phyloP scores from a whole-genome alignment of 2,888 invertebrate species.

The Microchrysa polita region DNA sequence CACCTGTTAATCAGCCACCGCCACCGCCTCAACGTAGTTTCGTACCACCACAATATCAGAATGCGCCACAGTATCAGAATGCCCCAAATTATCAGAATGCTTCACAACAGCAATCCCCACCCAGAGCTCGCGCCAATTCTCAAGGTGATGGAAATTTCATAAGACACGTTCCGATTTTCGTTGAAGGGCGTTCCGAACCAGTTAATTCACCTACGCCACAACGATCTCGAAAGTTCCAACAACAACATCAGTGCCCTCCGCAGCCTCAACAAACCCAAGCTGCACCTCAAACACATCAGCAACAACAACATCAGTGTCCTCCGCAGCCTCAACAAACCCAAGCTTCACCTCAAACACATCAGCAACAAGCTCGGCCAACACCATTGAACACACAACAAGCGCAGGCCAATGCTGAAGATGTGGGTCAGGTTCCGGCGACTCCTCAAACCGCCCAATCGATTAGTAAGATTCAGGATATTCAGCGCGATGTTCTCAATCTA shows the following conservation, averaged over 20 bases:
- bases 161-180: constrained; percentile 87
- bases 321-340: constrained; percentile 47
- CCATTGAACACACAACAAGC: constrained; percentile 55
- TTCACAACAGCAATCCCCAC: constrained; percentile 40
- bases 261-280: constrained; percentile 34
- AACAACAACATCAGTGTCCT: constrained; percentile 49
- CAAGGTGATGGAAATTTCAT: constrained; percentile 65
- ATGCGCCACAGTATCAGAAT: constrained; percentile 36
- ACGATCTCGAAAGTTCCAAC: constrained; percentile 1
- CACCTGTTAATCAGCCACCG: constrained; percentile 52
- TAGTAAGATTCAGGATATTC: constrained; percentile 80
- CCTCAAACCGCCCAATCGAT: constrained; percentile 73
- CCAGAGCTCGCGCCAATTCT: constrained; percentile 26
- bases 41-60: constrained; percentile 40
- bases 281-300: constrained; percentile 7
- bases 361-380: constrained; percentile 54
- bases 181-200: constrained; percentile 85
- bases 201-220: constrained; percentile 59
- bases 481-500: constrained; percentile 81
- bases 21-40: constrained; percentile 37
- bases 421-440: constrained; percentile 59
- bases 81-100: constrained; percentile 36
- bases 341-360: constrained; percentile 9
- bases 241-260: constrained; percentile 51
- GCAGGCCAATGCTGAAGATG: neutral